Percentiles rank a stretch among this genome's conserved stretches.
phyloP scores from a whole-genome alignment of 2,888 invertebrate genomes.

The Myopa tessellatipennis region DNA sequence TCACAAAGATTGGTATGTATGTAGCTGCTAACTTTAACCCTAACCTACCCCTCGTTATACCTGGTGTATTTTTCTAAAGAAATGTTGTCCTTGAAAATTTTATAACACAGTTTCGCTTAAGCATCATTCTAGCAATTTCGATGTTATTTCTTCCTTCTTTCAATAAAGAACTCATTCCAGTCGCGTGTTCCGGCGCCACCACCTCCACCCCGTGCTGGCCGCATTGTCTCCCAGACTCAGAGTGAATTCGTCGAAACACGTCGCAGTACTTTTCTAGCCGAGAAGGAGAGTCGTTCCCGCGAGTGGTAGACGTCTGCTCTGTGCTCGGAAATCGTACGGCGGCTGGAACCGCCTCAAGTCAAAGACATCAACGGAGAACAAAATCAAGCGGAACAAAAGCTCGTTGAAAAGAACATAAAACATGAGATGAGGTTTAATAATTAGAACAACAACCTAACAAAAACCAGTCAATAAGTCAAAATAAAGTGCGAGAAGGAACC shows the following conservation, averaged over 20 bases:
- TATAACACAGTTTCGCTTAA: too few relatives aligned
- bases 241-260: constrained; percentile 64
- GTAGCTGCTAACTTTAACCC: constrained; percentile 5
- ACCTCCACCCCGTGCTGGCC: constrained; percentile 58
- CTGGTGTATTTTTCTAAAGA: too few relatives aligned
- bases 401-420: not conserved
- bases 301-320: not conserved
- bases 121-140: too few relatives aligned
- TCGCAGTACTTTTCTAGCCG: constrained; percentile 57
- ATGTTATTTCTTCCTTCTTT: constrained; percentile 15
- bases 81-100: too few relatives aligned
- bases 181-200: constrained; percentile 56
- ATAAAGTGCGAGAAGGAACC: constrained; percentile 6
- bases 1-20: constrained; percentile 65
- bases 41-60: too few relatives aligned
- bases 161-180: constrained; percentile 58
- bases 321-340: constrained; percentile 33
- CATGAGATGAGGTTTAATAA: not conserved
- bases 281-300: constrained; percentile 54
- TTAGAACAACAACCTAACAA: not conserved
- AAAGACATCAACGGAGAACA: not conserved
- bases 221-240: constrained; percentile 63
- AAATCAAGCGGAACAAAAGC: not conserved
- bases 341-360: constrained; percentile 47
- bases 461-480: constrained; percentile 6